Base-by-base conservation (phyloP, 2,888 invertebrate species). In the Apamea epomidion region DNA sequence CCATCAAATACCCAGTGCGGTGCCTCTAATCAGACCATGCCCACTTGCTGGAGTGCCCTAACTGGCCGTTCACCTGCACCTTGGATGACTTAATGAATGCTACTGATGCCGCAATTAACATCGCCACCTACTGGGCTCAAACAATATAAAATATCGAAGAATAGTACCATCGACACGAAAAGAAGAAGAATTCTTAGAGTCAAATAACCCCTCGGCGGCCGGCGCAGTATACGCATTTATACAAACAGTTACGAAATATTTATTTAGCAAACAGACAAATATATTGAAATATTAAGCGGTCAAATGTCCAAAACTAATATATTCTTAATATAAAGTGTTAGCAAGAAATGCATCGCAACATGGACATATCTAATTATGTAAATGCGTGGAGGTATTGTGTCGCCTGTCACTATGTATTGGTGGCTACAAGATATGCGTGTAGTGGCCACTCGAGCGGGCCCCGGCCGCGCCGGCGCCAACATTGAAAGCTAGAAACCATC, bases 401-500 rank as follows among this genome's bases (percentile, higher is more conserved):
- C 83, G 86, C 84, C 89, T 88, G 91, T 89, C 90, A 90, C 85
- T 88, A 78, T 78, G 85, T 81, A 73, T 90, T 81, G 88, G 82
- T 78, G 83, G 74, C 86, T 88, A 87, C 86, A 83, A 90, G 84
- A 85, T 83, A 86, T 85, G 85, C 84, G 83, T 83, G 84, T 88
- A 88, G 86, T 84, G 87, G 88, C 76, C 90, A 85, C 85, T 84
- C 86, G 85, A 86, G 83, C 75, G 83, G 73, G 67, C 89, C 88
- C 88, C 89, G 82, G 74, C 74, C 89, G 89, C 88, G 89, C 89
- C 84, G 94, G 94, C 94, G 94, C 94, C 94, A 94, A 82, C 84
- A 78, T 91, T 91, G 92, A 93, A 93, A 93, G 92, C 90, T 91
- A 89, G 85, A 90, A 90, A 90, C 91, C 90, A 93, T 93, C 93